These are phyloP conservation scores for Bambusicola thoracicus DNA, from an alignment of 2,113 vertebrate species.

Conservation along the genomic window DNA sequence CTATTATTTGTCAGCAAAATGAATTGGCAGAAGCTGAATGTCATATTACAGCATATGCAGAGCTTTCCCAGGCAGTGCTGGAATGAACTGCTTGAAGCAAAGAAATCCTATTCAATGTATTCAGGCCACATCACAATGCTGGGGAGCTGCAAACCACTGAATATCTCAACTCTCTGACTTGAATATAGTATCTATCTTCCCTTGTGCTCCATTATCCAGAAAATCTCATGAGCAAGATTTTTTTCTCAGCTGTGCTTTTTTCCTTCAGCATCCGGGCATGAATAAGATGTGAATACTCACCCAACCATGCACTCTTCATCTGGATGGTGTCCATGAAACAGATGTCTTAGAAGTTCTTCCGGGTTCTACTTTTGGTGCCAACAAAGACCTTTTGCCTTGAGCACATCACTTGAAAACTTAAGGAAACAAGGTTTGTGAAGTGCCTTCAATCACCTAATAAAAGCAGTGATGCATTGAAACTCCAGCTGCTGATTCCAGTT, in stretches of 20 bases:
- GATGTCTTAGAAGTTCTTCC: background rate
- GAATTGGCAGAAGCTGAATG: conserved; percentile 59
- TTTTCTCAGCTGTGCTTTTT: background rate
- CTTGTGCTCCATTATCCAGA: background rate
- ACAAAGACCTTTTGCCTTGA: background rate
- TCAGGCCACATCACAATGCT: conserved; percentile 23
- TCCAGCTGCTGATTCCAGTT: background rate
- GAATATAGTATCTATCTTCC: background rate
- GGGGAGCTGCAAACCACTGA: background rate
- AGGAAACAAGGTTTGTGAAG: background rate
- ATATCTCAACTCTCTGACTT: background rate
- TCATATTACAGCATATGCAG: background rate
- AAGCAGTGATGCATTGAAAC: background rate
- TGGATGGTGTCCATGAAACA: background rate
- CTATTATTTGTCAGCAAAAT: conserved; percentile 46
- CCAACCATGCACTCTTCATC: background rate
- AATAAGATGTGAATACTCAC: background rate
- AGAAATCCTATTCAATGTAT: conserved; percentile 45
- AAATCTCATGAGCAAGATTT: background rate
- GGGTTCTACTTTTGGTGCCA: background rate
- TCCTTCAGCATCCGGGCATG: background rate
- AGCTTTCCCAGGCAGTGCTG: conserved; percentile 51
- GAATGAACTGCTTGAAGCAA: background rate
- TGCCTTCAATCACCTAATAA: background rate
- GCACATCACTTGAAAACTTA: background rate